A percentile compares a stretch with the other conserved stretches of the same genome.
These are phyloP conservation scores for Eupeodes latifasciatus DNA, from an alignment of 2,888 invertebrate species.

Conservation along the genomic window DNA sequence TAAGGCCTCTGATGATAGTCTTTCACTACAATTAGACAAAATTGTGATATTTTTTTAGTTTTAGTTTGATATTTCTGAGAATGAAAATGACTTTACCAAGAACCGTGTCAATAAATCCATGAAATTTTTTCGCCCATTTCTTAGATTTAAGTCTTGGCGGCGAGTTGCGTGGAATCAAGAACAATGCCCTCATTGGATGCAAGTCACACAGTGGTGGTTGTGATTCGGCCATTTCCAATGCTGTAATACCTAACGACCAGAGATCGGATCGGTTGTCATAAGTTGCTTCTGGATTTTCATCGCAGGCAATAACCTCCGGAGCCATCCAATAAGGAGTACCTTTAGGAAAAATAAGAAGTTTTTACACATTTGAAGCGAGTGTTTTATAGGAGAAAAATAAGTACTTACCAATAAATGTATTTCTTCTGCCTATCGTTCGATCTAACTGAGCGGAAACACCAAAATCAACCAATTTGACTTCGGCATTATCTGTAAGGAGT, in stretches of 20 bases:
- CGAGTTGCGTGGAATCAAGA: constrained; percentile 98
- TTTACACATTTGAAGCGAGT: neutral
- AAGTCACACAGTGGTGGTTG: constrained; percentile 99
- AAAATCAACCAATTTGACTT: constrained; percentile 99
- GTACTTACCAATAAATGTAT: constrained; percentile 93
- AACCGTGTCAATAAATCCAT: constrained; percentile 99
- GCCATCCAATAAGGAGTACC: constrained; percentile 99
- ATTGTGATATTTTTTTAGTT: constrained; percentile 8
- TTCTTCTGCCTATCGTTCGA: constrained; percentile 98
- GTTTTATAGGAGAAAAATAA: constrained; percentile 33
- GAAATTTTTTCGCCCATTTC: constrained; percentile 99
- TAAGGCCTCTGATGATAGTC: constrained; percentile 99
- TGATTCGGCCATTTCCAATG: constrained; percentile 99
- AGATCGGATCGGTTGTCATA: constrained; percentile 98
- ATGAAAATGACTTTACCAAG: constrained; percentile 84
- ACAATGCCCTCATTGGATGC: constrained; percentile 99
- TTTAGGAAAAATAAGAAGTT: constrained; percentile 66
- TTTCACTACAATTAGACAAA: constrained; percentile 88
- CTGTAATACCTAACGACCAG: constrained; percentile 97
- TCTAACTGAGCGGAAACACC: constrained; percentile 99
- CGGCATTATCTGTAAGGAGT: constrained; percentile 99
- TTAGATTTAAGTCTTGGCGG: constrained; percentile 98
- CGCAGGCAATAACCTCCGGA: constrained; percentile 99
- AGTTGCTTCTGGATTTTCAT: constrained; percentile 99
- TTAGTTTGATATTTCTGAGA: neutral